Evolutionary conservation across 2,888 invertebrate genomes (phyloP).

Genomic region (Eilema caniola): DNA sequence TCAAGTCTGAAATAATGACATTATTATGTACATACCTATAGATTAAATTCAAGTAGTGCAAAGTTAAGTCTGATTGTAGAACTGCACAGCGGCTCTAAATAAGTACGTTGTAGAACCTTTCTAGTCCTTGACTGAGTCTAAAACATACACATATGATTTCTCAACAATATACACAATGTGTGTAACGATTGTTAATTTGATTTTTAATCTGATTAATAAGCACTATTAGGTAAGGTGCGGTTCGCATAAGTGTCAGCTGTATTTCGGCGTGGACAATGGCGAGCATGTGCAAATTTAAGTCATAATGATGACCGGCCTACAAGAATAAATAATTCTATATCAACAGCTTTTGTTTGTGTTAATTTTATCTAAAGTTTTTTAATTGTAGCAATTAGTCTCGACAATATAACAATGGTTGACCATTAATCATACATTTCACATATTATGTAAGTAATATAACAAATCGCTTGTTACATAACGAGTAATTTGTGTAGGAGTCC

Average conservation of each 20-base stretch:
- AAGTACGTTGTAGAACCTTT: neutral
- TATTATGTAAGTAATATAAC: neutral
- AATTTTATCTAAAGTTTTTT: neutral
- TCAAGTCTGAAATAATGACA: too few species aligned
- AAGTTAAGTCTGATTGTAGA: too few species aligned
- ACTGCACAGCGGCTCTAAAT: neutral
- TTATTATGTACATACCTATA: too few species aligned
- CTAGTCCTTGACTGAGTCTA: neutral
- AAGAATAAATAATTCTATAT: neutral
- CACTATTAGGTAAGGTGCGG: conserved; percentile 6
- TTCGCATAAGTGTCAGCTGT: neutral
- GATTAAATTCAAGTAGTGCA: neutral
- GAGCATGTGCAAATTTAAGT: neutral
- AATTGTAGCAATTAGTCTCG: neutral
- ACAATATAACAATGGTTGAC: too few species aligned
- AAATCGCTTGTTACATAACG: neutral
- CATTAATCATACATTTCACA: too few species aligned
- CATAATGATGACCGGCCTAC: neutral
- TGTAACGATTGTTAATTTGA: conserved; percentile 5
- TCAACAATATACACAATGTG: neutral
- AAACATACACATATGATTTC: neutral
- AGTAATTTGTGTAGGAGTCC: too few species aligned
- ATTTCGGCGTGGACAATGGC: neutral
- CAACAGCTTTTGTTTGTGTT: neutral
- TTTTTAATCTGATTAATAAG: conserved; percentile 21